phyloP scores from a whole-genome alignment of 1,140 invertebrate genomes.

The Bemisia tabaci region DNA sequence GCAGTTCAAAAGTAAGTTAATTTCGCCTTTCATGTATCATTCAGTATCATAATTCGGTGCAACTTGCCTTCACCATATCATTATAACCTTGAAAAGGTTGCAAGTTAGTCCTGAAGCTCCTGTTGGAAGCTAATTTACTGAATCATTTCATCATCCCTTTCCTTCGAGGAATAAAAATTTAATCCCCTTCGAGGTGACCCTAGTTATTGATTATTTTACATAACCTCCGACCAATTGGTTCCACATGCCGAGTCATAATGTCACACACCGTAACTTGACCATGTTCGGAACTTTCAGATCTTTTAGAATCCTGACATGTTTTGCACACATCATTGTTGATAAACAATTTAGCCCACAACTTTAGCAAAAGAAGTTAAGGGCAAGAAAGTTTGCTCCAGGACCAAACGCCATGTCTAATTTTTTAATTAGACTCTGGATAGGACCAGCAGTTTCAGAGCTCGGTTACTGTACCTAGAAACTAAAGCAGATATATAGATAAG shows the following conservation, averaged over 20 bases:
- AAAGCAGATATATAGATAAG: too few relatives aligned
- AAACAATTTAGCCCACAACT: too few relatives aligned
- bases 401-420: too few relatives aligned
- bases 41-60: background rate
- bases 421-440: too few relatives aligned
- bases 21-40: background rate
- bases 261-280: background rate
- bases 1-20: background rate
- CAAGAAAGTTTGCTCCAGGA: too few relatives aligned
- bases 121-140: background rate
- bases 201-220: background rate
- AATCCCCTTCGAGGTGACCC: background rate
- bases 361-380: too few relatives aligned
- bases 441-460: too few relatives aligned
- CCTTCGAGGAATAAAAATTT: too few relatives aligned
- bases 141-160: background rate
- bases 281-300: background rate
- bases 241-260: background rate
- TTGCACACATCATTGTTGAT: too few relatives aligned
- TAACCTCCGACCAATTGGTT: too few relatives aligned
- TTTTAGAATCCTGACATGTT: too few relatives aligned
- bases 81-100: background rate
- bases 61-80: background rate
- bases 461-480: too few relatives aligned
- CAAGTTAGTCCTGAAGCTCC: background rate